Evolutionary conservation across 1,140 invertebrate species (phyloP).

Genomic region (Scaptomyza graminum): DNA sequence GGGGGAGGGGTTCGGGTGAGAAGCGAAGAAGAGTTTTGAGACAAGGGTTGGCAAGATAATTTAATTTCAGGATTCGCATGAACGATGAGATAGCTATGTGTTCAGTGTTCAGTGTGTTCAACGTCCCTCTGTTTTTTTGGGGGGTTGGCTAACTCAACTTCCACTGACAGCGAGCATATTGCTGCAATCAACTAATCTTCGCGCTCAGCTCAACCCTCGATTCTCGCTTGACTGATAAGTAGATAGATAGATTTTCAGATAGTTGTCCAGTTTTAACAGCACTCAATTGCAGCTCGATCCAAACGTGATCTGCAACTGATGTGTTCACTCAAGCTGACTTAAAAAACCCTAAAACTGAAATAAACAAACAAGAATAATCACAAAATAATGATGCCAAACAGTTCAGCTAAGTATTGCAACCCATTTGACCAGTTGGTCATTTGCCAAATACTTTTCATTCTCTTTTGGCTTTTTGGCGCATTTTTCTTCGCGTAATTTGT

Average conservation of each 20-base stretch:
- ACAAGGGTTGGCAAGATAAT: conserved; percentile 83
- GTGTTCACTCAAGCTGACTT: conserved; percentile 38
- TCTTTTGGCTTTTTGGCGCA: conserved; percentile 43
- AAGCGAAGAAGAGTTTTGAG: conserved; percentile 48
- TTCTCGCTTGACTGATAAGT: conserved; percentile 12
- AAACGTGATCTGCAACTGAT: conserved; percentile 51
- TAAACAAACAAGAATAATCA: not conserved
- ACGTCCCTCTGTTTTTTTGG: not conserved
- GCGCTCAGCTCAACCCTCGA: conserved; percentile 61
- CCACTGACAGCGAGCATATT: conserved; percentile 75
- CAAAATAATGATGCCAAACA: conserved; percentile 34
- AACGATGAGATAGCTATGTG: conserved; percentile 69
- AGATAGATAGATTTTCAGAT: not conserved
- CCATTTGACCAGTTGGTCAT: conserved; percentile 60
- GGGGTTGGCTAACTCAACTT: conserved; percentile 27
- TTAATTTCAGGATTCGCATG: conserved; percentile 83
- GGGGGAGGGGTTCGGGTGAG: not conserved
- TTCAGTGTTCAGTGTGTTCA: conserved; percentile 30
- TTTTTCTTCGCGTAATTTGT: conserved; percentile 65
- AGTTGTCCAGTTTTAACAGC: conserved; percentile 47
- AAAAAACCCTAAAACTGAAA: not conserved
- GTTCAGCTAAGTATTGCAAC: conserved; percentile 43
- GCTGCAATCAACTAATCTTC: conserved; percentile 84
- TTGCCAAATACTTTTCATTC: conserved; percentile 68
- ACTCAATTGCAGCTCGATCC: conserved; percentile 41